A percentile compares a stretch with the other conserved stretches of the same genome.
Conservation (phyloP, 1,140 invertebrate genomes). For the Bombus fervidus region DNA sequence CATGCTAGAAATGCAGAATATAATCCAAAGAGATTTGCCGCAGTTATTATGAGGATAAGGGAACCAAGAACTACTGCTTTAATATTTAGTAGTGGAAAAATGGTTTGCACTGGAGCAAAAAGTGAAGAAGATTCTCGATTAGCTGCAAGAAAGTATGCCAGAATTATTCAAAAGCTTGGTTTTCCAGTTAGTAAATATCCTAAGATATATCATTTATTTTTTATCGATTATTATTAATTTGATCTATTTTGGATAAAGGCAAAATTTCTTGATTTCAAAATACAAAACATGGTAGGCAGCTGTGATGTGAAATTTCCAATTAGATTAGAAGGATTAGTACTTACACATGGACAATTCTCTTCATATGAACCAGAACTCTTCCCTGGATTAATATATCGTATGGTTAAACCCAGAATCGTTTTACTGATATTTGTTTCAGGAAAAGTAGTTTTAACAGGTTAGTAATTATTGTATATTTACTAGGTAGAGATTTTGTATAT, state of each 20-base stretch:
- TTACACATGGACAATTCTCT: conserved; percentile 98
- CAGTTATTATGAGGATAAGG: conserved; percentile 99
- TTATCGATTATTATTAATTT: conserved; percentile 16
- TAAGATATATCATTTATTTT: conserved; percentile 20
- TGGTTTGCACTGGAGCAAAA: conserved; percentile 99
- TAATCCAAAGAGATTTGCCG: conserved; percentile 99
- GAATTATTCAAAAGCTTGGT: conserved; percentile 99
- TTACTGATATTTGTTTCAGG: conserved; percentile 99
- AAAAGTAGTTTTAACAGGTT: conserved; percentile 97
- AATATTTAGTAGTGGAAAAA: conserved; percentile 99
- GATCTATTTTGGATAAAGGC: conserved; percentile 85
- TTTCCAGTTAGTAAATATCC: conserved; percentile 89
- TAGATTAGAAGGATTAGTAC: conserved; percentile 96
- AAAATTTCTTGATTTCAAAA: conserved; percentile 99
- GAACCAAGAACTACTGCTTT: conserved; percentile 99
- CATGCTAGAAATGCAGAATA: conserved; percentile 99
- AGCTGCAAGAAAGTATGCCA: conserved; percentile 98
- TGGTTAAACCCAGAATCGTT: conserved; percentile 99
- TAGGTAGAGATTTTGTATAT: conserved; percentile 1
- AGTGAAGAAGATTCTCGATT: conserved; percentile 98
- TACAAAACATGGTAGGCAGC: conserved; percentile 99
- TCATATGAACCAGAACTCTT: conserved; percentile 97
- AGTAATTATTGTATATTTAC: conserved; percentile 43
- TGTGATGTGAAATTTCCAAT: conserved; percentile 99
- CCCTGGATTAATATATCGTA: conserved; percentile 99